Evolutionary conservation across 2,797 vertebrate genomes (phyloP), one percentile per base, ranked within the genome.

Genomic region (Enteromius mattozi): DNA sequence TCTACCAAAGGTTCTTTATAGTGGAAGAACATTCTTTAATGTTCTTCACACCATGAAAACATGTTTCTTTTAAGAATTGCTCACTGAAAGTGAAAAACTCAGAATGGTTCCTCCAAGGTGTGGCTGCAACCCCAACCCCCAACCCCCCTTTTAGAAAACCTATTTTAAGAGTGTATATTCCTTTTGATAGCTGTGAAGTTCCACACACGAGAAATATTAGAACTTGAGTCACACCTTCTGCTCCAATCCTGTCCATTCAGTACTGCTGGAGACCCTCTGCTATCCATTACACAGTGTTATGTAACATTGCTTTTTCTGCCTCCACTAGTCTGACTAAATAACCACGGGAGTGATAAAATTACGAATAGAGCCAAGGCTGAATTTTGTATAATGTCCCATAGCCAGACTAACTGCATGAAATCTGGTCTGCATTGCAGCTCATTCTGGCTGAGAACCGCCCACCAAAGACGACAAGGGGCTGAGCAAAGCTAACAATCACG

Each of bases 211-310:
- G 80, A 65, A 74, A 24, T 30, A 75, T 75, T 37, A 65, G 56
- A n/a, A 40, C 30, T 40, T 13, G 33, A 19, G n/a, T 70, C 49
- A 81, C 79, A 56, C 47, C 66, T 35, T n/a, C 45, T 17, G 12
- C 30, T n/a, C 33, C 63, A 68, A 9, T 45, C 66, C 16, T 42
- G 40, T 74, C 40, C 40, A 72, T 33, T 42, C 70, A 63, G n/a
- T 30, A 19, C 66, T 27, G 30, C 45, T 19, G 71, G 42, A 75
- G 71, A 33, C 33, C 21, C 59, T 82, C 33, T 33, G 56, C 59
- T 63, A 54, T 80, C 27, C 59, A n/a, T 79, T 80, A 66, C 71
- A 80, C 30, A 27, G 33, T 14, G 7, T 45, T 76, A 83, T 76
- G 30, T 69, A 72, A 75, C 30, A n/a, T 35, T 9, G 13, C 30